Evolutionary conservation across 2,888 invertebrate genomes (phyloP), one percentile per base, ranked within the genome.

Genomic region (Epinotia bilunana): DNA sequence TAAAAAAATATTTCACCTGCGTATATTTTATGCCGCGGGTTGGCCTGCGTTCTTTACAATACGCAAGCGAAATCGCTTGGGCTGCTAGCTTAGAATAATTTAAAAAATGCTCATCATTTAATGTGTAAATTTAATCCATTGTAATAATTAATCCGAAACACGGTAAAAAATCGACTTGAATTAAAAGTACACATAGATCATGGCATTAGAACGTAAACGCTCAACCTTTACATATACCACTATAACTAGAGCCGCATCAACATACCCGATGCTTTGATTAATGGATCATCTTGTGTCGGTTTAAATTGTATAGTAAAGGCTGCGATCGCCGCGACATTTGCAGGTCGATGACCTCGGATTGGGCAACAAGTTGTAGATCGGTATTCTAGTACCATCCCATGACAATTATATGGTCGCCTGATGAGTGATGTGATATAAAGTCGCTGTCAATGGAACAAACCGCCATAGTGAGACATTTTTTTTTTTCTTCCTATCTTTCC

Each of bases 261-360:
- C 18, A 18, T 33, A 11, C 7, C 20, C 18, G 1, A 11, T 39
- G 18, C 2, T 18, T 23, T 39, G 68, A 58, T 58, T 23, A 20
- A 39, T 1, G 16, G 57, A 3, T 11, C 68, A 57, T 20, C 43
- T 20, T 43, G 2, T 9, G 9, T 2, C n/a, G 43, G 57, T 43
- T 57, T 57, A 9, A 18, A 55, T 11, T 28, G 28, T 64, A 49
- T 64, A 18, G 46, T 33, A 64, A 16, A 49, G 63, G 11, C 20
- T 67, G 67, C 18, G 73, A 73, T 68, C 53, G 64, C 28, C 64
- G 73, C 62, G 73, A 68, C 73, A 73, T 73, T 73, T 68, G 68
- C 61, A 61, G 73, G 55, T n/a, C 73, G 28, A 68, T 28, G 68
- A 64, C 74, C 76, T 62, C 12, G 20, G 53, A 62, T 68, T 73